Percentiles rank a stretch among this genome's conserved stretches.
phyloP scores from a whole-genome alignment of 2,113 vertebrate genomes.

The Bujurquina vittata region DNA sequence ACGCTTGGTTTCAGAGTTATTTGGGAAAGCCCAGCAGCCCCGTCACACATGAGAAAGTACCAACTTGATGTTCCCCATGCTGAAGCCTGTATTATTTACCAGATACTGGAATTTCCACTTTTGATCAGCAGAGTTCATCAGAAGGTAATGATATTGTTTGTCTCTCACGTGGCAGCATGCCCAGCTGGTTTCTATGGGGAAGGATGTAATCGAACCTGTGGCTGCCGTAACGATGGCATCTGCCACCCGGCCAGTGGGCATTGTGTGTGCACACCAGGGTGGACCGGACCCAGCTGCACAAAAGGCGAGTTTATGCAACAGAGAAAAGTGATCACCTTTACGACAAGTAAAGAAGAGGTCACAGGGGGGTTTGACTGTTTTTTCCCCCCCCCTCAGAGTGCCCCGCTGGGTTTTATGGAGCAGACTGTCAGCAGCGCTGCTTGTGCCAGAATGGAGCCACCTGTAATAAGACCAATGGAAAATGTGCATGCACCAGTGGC shows the following conservation, averaged over 20 bases:
- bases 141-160: constrained; percentile 61
- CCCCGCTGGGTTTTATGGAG: constrained; percentile 81
- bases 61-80: constrained; percentile 35
- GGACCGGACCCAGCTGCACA: constrained; percentile 86
- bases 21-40: constrained; percentile 44
- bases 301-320: constrained; percentile 78
- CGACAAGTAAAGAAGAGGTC: constrained; percentile 23
- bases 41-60: constrained; percentile 57
- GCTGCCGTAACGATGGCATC: constrained; percentile 83
- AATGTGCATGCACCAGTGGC: constrained; percentile 82
- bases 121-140: constrained; percentile 69
- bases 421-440: constrained; percentile 83
- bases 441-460: constrained; percentile 87
- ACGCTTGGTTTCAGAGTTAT: constrained; percentile 24
- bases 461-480: constrained; percentile 83
- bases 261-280: constrained; percentile 86
- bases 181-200: constrained; percentile 81
- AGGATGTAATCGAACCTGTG: constrained; percentile 86
- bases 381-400: constrained; percentile 79
- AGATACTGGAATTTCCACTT: constrained; percentile 52
- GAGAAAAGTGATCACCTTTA: neutral
- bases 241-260: constrained; percentile 84
- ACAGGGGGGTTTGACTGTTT: neutral
- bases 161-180: constrained; percentile 81
- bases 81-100: constrained; percentile 43